Base-by-base conservation (phyloP, 2,113 vertebrate genomes). In the Motacilla tschutschensis region DNA sequence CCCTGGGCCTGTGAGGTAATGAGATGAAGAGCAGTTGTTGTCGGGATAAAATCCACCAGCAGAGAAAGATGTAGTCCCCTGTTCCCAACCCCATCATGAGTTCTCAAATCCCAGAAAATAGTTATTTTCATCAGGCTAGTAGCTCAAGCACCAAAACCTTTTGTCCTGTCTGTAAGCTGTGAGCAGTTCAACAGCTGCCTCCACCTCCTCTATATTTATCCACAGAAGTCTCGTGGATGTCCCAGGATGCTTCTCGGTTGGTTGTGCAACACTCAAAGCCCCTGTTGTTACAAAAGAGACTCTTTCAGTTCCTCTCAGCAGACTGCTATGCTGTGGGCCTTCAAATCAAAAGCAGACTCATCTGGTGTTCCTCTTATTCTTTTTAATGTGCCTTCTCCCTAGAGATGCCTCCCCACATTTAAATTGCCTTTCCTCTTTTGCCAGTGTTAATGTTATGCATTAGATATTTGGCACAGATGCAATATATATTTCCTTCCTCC, bases 271-370 rank as follows among this genome's bases (percentile, higher is more conserved):
- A 9, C 40, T 50, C 35, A 85, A 85, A 94, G 65, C 19, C 48
- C 16, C n/a, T 0, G 1, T 63, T 81, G 70, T 83, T 93, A 69
- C 72, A 66, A 89, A 94, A 94, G 33, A 88, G 70, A 25, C 36
- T 72, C 54, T 93, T 88, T 94, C 86, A 71, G 62, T 93, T 95
- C 90, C 88, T 76, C 82, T 92, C 63, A 78, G 43, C 69, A 81
- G 33, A 33, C 72, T 77, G 60, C 35, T 78, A 6, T 0, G 3
- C 43, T 74, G 10, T 24, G 28, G 63, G 25, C 36, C 79, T 87
- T 71, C 76, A 91, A 87, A 91, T 72, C 24, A 83, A 87, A 65
- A 90, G 8, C 82, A 92, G 69, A 75, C 40, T 83, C 2, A 6
- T 85, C 73, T 62, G 78, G 58, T 26, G 62, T 88, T 90, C 88